These are phyloP conservation scores for Phycodurus eques DNA, from an alignment of 2,113 vertebrate genomes.

Conservation along the genomic window DNA sequence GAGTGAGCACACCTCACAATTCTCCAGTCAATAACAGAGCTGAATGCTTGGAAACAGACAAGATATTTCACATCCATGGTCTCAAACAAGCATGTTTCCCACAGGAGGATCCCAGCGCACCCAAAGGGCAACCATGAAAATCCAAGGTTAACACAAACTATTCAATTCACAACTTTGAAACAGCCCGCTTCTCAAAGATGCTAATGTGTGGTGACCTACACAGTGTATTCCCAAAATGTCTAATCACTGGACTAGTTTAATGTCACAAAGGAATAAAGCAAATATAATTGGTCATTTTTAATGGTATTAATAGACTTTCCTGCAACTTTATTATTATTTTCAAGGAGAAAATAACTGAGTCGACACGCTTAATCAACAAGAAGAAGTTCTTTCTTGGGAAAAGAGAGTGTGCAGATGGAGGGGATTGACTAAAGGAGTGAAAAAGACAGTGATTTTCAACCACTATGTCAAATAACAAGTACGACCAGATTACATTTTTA, in stretches of 20 bases:
- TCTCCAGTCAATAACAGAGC: not conserved
- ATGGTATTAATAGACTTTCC: slow-evolving; percentile 13
- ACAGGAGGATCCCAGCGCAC: not conserved
- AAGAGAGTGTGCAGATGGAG: too few relatives aligned
- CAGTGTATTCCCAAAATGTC: slow-evolving; percentile 10
- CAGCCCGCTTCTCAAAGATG: not conserved
- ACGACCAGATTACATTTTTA: too few relatives aligned
- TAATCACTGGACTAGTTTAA: slow-evolving; percentile 11
- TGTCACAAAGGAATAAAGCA: slow-evolving; percentile 6
- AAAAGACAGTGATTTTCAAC: too few relatives aligned
- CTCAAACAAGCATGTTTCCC: not conserved
- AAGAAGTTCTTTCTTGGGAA: too few relatives aligned
- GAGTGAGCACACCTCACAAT: not conserved
- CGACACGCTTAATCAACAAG: too few relatives aligned
- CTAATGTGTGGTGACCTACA: not conserved
- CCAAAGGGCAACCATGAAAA: not conserved
- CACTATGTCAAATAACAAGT: too few relatives aligned
- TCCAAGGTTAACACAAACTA: not conserved
- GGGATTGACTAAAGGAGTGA: too few relatives aligned
- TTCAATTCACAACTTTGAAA: not conserved
- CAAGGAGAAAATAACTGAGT: too few relatives aligned
- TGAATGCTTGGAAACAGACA: not conserved
- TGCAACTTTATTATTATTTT: not conserved
- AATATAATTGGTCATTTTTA: slow-evolving; percentile 6
- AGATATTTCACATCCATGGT: not conserved